Base-by-base conservation (phyloP, 2,888 invertebrate genomes). In the Amiota mariae region DNA sequence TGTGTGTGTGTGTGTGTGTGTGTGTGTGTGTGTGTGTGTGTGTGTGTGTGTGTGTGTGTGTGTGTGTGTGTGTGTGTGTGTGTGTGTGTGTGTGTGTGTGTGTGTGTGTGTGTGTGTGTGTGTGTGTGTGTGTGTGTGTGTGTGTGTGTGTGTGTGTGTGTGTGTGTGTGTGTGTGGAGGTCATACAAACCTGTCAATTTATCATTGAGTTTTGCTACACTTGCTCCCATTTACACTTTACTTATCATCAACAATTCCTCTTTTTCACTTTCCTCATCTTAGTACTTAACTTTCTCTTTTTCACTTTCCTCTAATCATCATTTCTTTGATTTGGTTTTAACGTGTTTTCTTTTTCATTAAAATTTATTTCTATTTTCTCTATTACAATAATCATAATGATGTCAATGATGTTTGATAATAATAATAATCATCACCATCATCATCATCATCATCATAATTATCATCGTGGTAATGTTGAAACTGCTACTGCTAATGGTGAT, bases 171-270 rank as follows among this genome's bases (percentile, higher is more conserved):
- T 48, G 46, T 47, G 13, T 54, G 54, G 10, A 61, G 20, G 63
- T 54, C 56, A 36, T 36, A 46, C 54, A 46, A 54, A 68, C 18
- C 68, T 68, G 68, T 68, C 68, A 68, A 54, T 56, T 66, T 49
- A 48, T 66, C 66, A 66, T 66, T 59, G 18, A 18, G 59, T 20
- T 59, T 20, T 20, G 59, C 15, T 20, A 59, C 59, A 59, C 20
- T 20, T 59, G 59, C 59, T 6, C 11, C 59, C 54, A 54, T 54
- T 54, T 54, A 15, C 54, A n/a, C 54, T 20, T 59, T 36, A 0
- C 36, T 36, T 6, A 36, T 36, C 36, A 36, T 36, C 36, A 4
- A 36, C 36, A 36, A 36, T 36, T 15, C 20, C 15, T 18, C 20
- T 59, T 59, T 59, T 59, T 15, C 18, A 18, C 10, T 59, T 59